Conservation (phyloP, 2,888 invertebrate genomes). For the Entomobrya proxima region DNA sequence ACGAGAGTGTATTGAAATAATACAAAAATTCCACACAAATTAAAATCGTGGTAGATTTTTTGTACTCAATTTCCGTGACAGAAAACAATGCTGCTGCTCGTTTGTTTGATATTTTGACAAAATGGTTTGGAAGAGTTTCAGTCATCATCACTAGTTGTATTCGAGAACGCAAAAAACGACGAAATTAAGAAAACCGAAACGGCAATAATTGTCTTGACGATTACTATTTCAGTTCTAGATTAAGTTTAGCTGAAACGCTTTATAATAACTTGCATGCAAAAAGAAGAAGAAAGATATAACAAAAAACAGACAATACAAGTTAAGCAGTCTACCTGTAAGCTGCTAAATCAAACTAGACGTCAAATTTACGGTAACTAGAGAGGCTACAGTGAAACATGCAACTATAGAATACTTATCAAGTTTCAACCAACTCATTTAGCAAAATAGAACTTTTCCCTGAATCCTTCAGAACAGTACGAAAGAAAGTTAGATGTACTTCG, state of each 20-base stretch:
- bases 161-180: background rate
- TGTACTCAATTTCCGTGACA: background rate
- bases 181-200: background rate
- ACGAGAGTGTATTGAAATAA: background rate
- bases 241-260: background rate
- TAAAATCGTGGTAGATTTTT: background rate
- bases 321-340: constrained; percentile 52
- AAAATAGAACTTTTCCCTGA: too few species aligned
- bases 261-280: constrained; percentile 7
- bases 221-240: background rate
- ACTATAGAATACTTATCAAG: constrained; percentile 18
- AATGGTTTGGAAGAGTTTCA: background rate
- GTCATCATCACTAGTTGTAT: background rate
- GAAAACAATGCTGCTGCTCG: constrained; percentile 1
- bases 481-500: too few species aligned
- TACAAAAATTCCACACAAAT: constrained; percentile 23
- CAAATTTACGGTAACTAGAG: constrained; percentile 17
- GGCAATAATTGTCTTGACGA: background rate
- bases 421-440: too few species aligned
- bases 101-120: background rate
- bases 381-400: constrained; percentile 18
- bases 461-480: too few species aligned
- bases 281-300: constrained; percentile 16
- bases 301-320: too few species aligned
- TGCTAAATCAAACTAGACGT: constrained; percentile 19